Base-by-base conservation (phyloP, 2,888 invertebrate species). In the Hyppa rectilinea region DNA sequence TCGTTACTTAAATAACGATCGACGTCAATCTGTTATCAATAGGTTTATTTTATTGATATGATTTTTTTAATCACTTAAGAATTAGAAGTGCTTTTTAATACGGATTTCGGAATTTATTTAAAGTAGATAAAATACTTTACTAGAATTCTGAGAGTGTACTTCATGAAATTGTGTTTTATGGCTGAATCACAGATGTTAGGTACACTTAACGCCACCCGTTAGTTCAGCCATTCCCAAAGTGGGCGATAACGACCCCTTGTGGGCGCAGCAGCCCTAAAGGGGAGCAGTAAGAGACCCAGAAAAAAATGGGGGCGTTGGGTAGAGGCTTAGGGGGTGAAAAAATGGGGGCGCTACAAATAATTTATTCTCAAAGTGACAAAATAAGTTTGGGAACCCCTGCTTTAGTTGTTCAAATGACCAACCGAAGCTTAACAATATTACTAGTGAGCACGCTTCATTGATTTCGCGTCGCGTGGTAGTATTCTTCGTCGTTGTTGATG, bases 41-140 rank as follows among this genome's bases (percentile, higher is more conserved):
- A 5, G 12, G 34, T 52, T 68, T 69, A 52, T 47, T 31, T 0
- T 2, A 34, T 29, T 49, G 17, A 50, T 50, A 71, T 14, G n/a
- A 59, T 29, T 43, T 59, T 53, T 52, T 17, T 5, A 31, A 34
- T 52, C 40, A 20, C 1, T 14, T 2, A 12, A 34, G 4, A 14
- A 29, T 43, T 34, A n/a, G 4, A 26, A 61, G n/a, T 45, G 62
- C n/a, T 17, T 66, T 38, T 49, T 12, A 29, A 23, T 49, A 20
- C 0, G 5, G 14, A 12, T 43, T 5, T 20, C 9, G 14, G 17
- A 3, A 38, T 17, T 17, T 26, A 9, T 38, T 56, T 17, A 1
- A 38, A 38, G 7, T 38, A 20, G 26, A 26, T 38, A 55, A 23
- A 47, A 29, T 1, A 10, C 6, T 36, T 40, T 58, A 7, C 0